Evolutionary conservation across 2,113 vertebrate genomes (phyloP).

Genomic region (Ondatra zibethicus): DNA sequence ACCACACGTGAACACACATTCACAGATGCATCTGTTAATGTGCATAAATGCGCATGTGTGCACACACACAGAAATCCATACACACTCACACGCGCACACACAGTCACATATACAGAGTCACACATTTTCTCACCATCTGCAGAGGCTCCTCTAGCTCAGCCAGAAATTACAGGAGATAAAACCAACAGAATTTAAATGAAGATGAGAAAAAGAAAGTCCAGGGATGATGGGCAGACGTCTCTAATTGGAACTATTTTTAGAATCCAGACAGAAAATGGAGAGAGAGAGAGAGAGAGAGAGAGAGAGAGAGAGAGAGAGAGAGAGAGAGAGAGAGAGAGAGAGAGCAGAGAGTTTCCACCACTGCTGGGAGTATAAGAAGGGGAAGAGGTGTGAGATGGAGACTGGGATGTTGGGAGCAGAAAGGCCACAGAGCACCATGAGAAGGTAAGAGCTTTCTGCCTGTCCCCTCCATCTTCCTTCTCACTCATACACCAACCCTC

Average conservation of each 20-base stretch:
- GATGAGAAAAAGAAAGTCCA: slow-evolving; percentile 40
- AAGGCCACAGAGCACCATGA: neutral
- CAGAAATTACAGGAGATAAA: slow-evolving; percentile 70
- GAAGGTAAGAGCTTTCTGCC: fast-evolving
- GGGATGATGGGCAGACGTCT: slow-evolving; percentile 59
- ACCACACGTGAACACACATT: too few species aligned
- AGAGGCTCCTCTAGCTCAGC: slow-evolving; percentile 42
- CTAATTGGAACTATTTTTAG: slow-evolving; percentile 75
- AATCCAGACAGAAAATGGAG: slow-evolving; percentile 29
- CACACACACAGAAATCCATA: too few species aligned
- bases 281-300: neutral
- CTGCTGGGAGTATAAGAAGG: neutral
- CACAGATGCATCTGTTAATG: neutral
- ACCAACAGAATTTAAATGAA: slow-evolving; percentile 68
- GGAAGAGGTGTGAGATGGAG: neutral
- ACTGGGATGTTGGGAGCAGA: neutral
- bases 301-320: neutral
- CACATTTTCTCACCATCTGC: neutral
- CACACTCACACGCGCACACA: fast-evolving
- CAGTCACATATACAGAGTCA: too few species aligned
- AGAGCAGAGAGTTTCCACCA: neutral
- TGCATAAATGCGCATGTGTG: fast-evolving
- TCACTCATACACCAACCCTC: fast-evolving
- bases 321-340: neutral
- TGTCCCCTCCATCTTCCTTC: too few species aligned